phyloP scores from a whole-genome alignment of 2,888 invertebrate genomes.

The Neoitamus cyanurus region DNA sequence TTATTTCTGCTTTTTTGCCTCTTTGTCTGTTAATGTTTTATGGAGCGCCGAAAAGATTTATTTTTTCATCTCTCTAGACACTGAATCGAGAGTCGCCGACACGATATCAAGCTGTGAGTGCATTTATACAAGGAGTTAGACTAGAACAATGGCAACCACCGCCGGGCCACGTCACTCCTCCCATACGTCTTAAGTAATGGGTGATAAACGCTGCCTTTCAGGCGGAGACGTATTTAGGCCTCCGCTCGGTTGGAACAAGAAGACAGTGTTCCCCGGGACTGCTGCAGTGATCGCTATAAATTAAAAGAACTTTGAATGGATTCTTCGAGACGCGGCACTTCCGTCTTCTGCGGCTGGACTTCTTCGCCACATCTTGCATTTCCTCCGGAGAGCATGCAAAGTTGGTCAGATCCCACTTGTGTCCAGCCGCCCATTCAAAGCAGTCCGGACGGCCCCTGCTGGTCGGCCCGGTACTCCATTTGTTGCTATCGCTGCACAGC shows the following conservation, averaged over 20 bases:
- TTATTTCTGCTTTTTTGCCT: background rate
- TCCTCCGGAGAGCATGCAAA: background rate
- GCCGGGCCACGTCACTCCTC: background rate
- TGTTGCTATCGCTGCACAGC: background rate
- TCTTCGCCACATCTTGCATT: background rate
- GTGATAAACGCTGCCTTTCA: conserved; percentile 21
- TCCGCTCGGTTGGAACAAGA: background rate
- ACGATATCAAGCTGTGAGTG: conserved; percentile 14
- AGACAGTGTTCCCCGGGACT: conserved; percentile 14
- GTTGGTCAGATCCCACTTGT: background rate
- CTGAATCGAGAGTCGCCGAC: background rate
- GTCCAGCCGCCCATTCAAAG: conserved; percentile 14
- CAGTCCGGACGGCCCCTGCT: background rate
- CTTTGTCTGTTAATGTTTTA: background rate
- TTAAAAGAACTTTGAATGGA: conserved; percentile 49
- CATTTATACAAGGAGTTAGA: background rate
- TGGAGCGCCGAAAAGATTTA: background rate
- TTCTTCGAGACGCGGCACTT: conserved; percentile 47
- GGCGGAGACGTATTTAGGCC: conserved; percentile 21
- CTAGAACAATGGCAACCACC: conserved; percentile 19
- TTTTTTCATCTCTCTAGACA: background rate
- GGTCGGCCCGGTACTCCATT: background rate
- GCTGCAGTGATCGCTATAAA: conserved; percentile 48
- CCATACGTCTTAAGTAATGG: conserved; percentile 17
- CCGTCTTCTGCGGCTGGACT: conserved; percentile 36